Conservation (phyloP, 1,140 invertebrate species). For the Adelges cooleyi region DNA sequence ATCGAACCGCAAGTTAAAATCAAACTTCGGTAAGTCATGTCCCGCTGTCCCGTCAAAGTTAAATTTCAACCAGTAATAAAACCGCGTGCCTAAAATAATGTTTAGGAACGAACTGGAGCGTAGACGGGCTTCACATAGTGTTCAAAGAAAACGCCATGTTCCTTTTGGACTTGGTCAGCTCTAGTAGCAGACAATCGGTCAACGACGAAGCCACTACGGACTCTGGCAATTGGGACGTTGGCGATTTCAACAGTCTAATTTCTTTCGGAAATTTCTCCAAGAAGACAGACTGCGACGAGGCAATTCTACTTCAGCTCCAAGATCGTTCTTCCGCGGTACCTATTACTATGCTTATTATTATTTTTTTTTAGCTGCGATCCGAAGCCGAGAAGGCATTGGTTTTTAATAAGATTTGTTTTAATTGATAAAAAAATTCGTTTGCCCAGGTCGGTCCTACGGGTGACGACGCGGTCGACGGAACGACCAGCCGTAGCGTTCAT, state of each 20-base stretch:
- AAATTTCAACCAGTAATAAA: no score
- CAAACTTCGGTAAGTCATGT: no score
- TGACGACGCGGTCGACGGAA: neutral
- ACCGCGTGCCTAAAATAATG: no score
- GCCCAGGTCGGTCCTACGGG: neutral
- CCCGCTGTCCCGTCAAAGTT: no score
- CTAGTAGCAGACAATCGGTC: constrained; percentile 43
- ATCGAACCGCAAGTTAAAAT: no score
- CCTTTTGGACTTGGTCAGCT: constrained; percentile 72
- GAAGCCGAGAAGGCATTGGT: no score
- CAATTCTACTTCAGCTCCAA: neutral
- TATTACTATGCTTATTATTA: no score
- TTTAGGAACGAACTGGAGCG: no score
- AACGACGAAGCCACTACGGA: constrained; percentile 49
- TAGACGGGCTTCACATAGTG: constrained; percentile 49
- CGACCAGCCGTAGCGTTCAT: constrained; percentile 39
- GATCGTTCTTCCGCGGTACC: neutral
- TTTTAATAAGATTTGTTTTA: no score
- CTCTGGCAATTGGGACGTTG: constrained; percentile 46
- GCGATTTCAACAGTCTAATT: constrained; percentile 65
- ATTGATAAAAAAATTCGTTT: neutral
- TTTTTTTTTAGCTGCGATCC: no score
- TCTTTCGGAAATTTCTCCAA: constrained; percentile 47
- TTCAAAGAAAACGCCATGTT: constrained; percentile 93
- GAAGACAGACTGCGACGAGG: neutral